Percentiles rank a stretch among this genome's conserved stretches.
Evolutionary conservation across 2,113 vertebrate genomes (phyloP).

Genomic region (Mustelus asterias): DNA sequence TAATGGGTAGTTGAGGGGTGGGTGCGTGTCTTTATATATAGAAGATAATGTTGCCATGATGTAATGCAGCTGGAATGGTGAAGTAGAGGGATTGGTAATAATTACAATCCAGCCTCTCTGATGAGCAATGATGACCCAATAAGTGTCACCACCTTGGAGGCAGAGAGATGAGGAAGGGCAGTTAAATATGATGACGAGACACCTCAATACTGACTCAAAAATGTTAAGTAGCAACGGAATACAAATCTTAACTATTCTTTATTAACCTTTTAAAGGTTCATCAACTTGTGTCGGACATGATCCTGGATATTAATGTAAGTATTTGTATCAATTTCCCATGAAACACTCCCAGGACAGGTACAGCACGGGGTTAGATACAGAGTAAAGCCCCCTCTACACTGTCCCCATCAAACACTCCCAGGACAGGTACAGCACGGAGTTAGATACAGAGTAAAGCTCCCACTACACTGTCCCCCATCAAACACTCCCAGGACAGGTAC

Average conservation of each 20-base stretch:
- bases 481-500: background rate
- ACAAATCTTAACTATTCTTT: background rate
- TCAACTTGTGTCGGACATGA: slow-evolving; percentile 61
- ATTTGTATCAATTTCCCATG: background rate
- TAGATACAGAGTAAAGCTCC: background rate
- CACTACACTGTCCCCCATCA: background rate
- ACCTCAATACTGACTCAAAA: background rate
- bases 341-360: background rate
- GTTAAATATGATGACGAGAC: background rate
- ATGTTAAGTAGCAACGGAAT: background rate
- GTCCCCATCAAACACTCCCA: background rate
- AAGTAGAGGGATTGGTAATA: background rate
- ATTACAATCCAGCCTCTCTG: background rate
- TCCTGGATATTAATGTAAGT: slow-evolving; percentile 64
- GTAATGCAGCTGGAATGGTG: background rate
- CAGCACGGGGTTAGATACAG: background rate
- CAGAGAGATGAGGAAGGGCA: background rate
- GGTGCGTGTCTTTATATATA: background rate
- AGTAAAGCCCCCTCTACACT: background rate
- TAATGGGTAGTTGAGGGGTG: background rate
- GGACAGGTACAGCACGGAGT: background rate
- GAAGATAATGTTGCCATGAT: background rate
- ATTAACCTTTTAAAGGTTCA: background rate
- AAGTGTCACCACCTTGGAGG: background rate
- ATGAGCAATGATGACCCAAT: background rate